Evolutionary conservation across 1,140 invertebrate genomes (phyloP).

Genomic region (Phymorhynchus buccinoides): DNA sequence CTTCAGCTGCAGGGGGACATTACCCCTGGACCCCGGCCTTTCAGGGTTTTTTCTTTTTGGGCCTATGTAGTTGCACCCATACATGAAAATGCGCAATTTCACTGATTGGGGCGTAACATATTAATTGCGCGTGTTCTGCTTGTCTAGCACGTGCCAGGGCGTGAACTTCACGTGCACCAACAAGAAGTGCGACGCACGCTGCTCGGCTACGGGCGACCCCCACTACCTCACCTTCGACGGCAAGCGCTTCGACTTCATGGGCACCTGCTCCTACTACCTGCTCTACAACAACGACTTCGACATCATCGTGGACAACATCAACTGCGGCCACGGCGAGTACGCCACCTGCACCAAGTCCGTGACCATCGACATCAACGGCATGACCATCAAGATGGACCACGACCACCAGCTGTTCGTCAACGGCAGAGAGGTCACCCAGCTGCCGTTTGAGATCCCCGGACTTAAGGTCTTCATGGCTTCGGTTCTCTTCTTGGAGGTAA

Average conservation of each 20-base stretch:
- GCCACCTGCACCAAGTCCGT: conserved; percentile 88
- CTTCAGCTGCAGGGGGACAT: no score
- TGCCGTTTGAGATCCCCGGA: conserved; percentile 79
- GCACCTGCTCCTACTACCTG: conserved; percentile 30
- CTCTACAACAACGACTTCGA: conserved; percentile 79
- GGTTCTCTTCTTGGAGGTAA: conserved; percentile 75
- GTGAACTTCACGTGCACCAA: conserved; percentile 88
- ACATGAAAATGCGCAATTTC: no score
- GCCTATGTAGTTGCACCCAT: no score
- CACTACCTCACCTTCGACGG: conserved; percentile 82
- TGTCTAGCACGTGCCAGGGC: conserved; percentile 78
- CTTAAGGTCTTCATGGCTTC: conserved; percentile 82
- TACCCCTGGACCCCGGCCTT: no score
- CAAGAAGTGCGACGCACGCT: conserved; percentile 83
- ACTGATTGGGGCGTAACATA: no score
- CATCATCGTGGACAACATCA: conserved; percentile 78
- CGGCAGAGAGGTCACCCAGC: conserved; percentile 79
- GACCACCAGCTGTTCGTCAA: conserved; percentile 74
- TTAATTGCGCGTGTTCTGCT: not conserved
- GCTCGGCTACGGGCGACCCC: conserved; percentile 86
- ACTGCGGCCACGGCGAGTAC: conserved; percentile 78
- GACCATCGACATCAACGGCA: conserved; percentile 66
- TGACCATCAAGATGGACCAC: conserved; percentile 61
- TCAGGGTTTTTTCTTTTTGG: no score
- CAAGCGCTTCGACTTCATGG: conserved; percentile 58